Conservation (phyloP, 2,888 invertebrate genomes). For the Meliscaeva auricollis region DNA sequence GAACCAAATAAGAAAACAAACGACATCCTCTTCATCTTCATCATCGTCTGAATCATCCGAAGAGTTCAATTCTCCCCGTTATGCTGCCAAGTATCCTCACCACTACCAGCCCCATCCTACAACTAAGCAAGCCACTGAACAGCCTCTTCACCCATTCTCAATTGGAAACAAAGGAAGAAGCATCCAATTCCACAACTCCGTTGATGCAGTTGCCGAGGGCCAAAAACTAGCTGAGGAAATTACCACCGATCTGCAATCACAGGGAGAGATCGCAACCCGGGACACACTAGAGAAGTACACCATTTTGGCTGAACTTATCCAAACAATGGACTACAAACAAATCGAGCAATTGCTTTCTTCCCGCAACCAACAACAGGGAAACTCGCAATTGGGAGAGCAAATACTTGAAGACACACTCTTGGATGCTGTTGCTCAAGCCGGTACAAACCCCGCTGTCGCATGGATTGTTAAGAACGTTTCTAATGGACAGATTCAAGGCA, state of each 20-base stretch:
- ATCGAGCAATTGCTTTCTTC: conserved; percentile 85
- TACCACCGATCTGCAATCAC: conserved; percentile 86
- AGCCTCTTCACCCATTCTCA: conserved; percentile 84
- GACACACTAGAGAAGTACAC: conserved; percentile 88
- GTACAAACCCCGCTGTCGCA: conserved; percentile 88
- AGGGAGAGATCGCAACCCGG: conserved; percentile 86
- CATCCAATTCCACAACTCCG: conserved; percentile 80
- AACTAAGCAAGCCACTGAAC: conserved; percentile 83
- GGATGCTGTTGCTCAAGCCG: conserved; percentile 88
- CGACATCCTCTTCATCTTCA: conserved; percentile 57
- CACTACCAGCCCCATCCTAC: conserved; percentile 80
- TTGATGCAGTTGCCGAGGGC: conserved; percentile 79
- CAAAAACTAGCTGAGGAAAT: conserved; percentile 85
- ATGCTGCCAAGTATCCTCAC: conserved; percentile 49
- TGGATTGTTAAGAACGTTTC: conserved; percentile 87
- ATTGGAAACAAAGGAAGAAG: conserved; percentile 85
- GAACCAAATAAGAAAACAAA: conserved; percentile 30
- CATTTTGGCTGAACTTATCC: conserved; percentile 86
- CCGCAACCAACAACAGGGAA: conserved; percentile 78
- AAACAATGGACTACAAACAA: conserved; percentile 87
- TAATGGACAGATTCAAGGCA: conserved; percentile 84
- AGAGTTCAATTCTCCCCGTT: conserved; percentile 45
- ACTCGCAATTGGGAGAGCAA: conserved; percentile 82
- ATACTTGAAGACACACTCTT: conserved; percentile 87
- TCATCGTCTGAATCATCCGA: conserved; percentile 73